phyloP scores from a whole-genome alignment of 2,888 invertebrate genomes.

The Hydrotaea cyrtoneurina region DNA sequence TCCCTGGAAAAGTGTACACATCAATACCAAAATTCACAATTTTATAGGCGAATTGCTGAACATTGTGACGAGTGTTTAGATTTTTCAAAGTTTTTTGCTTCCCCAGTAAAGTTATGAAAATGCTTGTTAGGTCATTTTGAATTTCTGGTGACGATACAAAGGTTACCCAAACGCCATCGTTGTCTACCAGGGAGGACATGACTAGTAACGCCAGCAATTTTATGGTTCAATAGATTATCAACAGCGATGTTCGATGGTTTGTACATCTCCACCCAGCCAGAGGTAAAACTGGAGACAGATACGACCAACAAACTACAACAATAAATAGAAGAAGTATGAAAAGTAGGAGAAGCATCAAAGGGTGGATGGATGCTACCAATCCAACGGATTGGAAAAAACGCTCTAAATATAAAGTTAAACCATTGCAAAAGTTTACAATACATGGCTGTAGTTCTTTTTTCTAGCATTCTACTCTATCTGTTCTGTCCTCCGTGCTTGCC shows the following conservation, averaged over 20 bases:
- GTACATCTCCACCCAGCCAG: not conserved
- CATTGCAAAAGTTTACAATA: constrained; percentile 29
- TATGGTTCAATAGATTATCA: constrained; percentile 47
- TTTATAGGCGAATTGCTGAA: too few relatives aligned
- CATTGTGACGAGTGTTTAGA: too few relatives aligned
- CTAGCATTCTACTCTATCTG: not conserved
- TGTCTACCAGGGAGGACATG: not conserved
- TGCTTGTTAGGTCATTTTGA: too few relatives aligned
- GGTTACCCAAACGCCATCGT: not conserved
- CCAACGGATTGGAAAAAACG: not conserved
- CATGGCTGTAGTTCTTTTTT: not conserved
- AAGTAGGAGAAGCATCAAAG: not conserved
- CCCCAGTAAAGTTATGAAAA: too few relatives aligned
- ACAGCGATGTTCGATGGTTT: constrained; percentile 23
- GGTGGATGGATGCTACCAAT: too few relatives aligned
- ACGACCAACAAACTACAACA: not conserved
- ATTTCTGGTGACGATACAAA: too few relatives aligned
- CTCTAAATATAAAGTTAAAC: constrained; percentile 23
- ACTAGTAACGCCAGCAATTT: constrained; percentile 34
- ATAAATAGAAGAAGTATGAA: too few relatives aligned
- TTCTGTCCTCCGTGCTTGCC: not conserved
- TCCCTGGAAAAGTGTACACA: too few relatives aligned
- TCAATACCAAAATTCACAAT: too few relatives aligned
- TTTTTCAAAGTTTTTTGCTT: too few relatives aligned
- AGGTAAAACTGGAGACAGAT: constrained; percentile 15